Evolutionary conservation across 2,888 invertebrate genomes (phyloP), one percentile per base, ranked within the genome.

Genomic region (Ametastegia equiseti): DNA sequence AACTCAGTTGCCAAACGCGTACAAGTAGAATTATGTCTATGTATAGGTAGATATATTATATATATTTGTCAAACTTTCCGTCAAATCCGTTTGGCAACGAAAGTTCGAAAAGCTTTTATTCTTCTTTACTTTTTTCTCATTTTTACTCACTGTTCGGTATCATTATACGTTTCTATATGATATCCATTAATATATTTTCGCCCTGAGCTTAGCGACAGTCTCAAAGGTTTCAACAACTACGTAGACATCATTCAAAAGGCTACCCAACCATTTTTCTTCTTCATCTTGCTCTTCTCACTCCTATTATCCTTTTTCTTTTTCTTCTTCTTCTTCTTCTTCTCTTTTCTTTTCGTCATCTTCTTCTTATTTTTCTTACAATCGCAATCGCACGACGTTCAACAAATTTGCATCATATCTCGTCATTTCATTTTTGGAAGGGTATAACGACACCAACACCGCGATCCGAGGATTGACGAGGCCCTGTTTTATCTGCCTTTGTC

Each of bases 351-450:
- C 69, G 9, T 79, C 63, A 77, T 82, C 78, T 45, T 77, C 39
- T 65, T 42, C 67, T 73, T 47, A 45, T 82, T 69, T 77, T 57
- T 45, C 78, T 80, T 36, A 73, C n/a, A 78, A 79, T 80, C 60
- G 79, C 60, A 39, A 80, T 78, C 65, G 73, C 42, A 13, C 45
- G 39, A 67, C 57, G 71, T 36, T 50, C 71, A 54, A 75, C 75
- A 75, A 75, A 75, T 75, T 75, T 75, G 33, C 75, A 54, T 75
- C 75, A 75, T 75, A 75, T 75, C 45, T 75, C 75, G 75, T 54
- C 30, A 54, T 75, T 50, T 75, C 23, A 75, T 75, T 75, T 30
- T 54, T 42, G 23, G 6, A 27, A 30, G 45, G 47, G 30, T n/a
- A n/a, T n/a, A n/a, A n/a, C 36, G 19, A n/a, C 47, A 75, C 42